Evolutionary conservation across 2,888 invertebrate species (phyloP).

Genomic region (Glyphotaelius pellucidus): DNA sequence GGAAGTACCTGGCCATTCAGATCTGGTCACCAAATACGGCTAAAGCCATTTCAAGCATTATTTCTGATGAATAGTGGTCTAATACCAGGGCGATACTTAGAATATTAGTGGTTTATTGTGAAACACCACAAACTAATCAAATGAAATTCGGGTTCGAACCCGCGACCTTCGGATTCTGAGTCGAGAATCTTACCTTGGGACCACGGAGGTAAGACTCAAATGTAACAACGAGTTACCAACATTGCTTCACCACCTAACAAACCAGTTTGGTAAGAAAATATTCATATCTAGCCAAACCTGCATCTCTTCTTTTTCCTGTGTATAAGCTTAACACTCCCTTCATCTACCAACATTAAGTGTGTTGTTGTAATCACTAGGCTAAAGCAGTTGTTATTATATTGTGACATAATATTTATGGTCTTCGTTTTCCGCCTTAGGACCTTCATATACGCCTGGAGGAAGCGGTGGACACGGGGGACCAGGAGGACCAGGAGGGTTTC

Average conservation of each 20-base stretch:
- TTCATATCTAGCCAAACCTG: no score
- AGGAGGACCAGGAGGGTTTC: not conserved
- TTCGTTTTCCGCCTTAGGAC: not conserved
- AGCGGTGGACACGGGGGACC: conserved; percentile 42
- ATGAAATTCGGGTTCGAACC: no score
- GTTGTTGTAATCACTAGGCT: not conserved
- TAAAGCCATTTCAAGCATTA: no score
- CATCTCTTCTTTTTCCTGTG: not conserved
- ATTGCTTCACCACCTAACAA: not conserved
- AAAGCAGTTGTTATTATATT: not conserved
- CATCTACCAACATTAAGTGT: not conserved
- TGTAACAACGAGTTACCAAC: not conserved
- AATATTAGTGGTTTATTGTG: no score
- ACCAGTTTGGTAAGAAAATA: not conserved
- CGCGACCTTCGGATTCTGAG: no score
- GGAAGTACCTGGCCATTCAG: no score
- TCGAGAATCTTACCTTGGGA: no score
- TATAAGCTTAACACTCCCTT: not conserved
- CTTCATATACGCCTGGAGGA: conserved; percentile 41
- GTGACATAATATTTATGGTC: not conserved
- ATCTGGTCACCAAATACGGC: no score
- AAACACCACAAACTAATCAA: no score
- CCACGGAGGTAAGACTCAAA: no score
- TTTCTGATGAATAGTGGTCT: no score
- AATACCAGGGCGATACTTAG: no score